Percentiles rank a stretch among this genome's conserved stretches.
These are phyloP conservation scores for Halictus quadricinctus DNA, from an alignment of 2,888 invertebrate species.

Conservation along the genomic window DNA sequence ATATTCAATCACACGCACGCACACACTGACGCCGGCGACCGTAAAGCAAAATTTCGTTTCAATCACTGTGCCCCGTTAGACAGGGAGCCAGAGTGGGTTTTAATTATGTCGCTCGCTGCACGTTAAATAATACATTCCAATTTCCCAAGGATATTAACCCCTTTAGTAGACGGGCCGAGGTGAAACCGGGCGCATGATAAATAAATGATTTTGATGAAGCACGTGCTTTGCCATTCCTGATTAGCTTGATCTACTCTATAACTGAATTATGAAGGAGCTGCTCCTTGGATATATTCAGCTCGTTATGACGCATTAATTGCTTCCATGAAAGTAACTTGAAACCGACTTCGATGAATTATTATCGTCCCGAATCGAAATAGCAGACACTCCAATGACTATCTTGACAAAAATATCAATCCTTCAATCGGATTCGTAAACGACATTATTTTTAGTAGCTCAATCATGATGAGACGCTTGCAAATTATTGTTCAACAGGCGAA, in stretches of 20 bases:
- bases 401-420: not conserved
- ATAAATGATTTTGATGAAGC: constrained; percentile 64
- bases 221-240: constrained; percentile 50
- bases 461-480: too few species aligned
- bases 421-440: not conserved
- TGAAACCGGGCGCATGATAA: constrained; percentile 41
- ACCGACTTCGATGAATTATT: constrained; percentile 26
- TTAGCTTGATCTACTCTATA: constrained; percentile 49
- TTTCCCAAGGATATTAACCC: constrained; percentile 67
- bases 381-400: not conserved
- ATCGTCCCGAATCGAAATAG: not conserved
- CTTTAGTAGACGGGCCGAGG: constrained; percentile 35
- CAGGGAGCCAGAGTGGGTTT: constrained; percentile 28
- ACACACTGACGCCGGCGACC: not conserved
- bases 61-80: constrained; percentile 41
- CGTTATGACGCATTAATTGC: constrained; percentile 25
- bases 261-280: constrained; percentile 45
- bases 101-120: constrained; percentile 50
- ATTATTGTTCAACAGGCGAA: too few species aligned
- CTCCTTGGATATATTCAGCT: constrained; percentile 38
- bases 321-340: constrained; percentile 15
- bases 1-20: not conserved
- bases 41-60: constrained; percentile 38
- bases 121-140: constrained; percentile 63
- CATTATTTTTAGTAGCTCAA: not conserved